Percentiles rank a stretch among this genome's conserved stretches.
phyloP scores from a whole-genome alignment of 2,888 invertebrate genomes.

The Cyrtodaria siliqua region DNA sequence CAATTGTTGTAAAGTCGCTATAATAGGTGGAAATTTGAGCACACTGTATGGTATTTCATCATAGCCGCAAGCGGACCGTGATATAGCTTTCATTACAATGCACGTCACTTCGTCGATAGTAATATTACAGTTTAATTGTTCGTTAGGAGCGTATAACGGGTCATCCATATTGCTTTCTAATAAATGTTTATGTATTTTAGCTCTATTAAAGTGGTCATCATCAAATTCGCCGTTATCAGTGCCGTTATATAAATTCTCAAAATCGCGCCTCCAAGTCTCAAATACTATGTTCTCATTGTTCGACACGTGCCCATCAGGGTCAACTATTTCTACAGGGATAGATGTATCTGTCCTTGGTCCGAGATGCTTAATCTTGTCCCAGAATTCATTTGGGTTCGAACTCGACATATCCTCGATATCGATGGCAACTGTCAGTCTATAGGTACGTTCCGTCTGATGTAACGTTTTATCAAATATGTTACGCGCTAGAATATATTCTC shows the following conservation, averaged over 20 bases:
- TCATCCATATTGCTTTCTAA: slow-evolving; percentile 21
- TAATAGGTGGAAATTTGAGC: slow-evolving; percentile 20
- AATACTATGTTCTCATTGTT: slow-evolving; percentile 6
- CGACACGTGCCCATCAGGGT: neutral
- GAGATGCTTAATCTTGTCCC: slow-evolving; percentile 39
- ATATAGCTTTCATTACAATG: slow-evolving; percentile 3
- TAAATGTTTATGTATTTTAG: slow-evolving; percentile 25
- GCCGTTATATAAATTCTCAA: slow-evolving; percentile 10
- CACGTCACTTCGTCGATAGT: neutral
- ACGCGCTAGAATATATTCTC: slow-evolving; percentile 15
- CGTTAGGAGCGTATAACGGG: slow-evolving; percentile 26
- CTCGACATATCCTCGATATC: slow-evolving; percentile 40
- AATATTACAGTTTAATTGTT: slow-evolving; percentile 18
- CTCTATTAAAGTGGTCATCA: slow-evolving; percentile 3
- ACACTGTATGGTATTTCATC: slow-evolving; percentile 21
- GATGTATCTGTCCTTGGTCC: slow-evolving; percentile 16
- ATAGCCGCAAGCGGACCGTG: slow-evolving; percentile 8
- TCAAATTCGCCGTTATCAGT: slow-evolving; percentile 3
- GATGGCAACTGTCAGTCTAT: slow-evolving; percentile 4
- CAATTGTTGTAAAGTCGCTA: slow-evolving; percentile 13
- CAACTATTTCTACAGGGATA: slow-evolving; percentile 6
- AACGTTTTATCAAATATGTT: slow-evolving; percentile 24
- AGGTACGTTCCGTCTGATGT: slow-evolving; percentile 8
- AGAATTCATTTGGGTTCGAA: slow-evolving; percentile 44
- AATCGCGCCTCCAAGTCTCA: slow-evolving; percentile 3